Conservation (phyloP, 2,888 invertebrate genomes). For the Meganola albula region DNA sequence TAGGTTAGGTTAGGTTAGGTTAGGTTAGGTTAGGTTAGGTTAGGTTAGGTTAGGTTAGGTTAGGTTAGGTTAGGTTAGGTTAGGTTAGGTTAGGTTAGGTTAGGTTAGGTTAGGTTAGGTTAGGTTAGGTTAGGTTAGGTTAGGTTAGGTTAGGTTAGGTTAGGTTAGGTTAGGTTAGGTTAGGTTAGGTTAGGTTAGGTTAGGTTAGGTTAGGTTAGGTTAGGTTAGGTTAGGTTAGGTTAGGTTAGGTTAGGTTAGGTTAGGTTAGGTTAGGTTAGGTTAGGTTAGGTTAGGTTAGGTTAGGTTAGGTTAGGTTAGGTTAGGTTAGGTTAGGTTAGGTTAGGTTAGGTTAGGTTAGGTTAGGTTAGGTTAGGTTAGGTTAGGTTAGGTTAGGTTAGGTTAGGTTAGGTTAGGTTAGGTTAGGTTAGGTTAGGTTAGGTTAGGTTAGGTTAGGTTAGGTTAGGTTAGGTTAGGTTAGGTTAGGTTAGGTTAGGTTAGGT, state of each 20-base stretch:
- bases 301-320: conserved; percentile 15
- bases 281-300: conserved; percentile 16
- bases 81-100: conserved; percentile 24
- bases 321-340: conserved; percentile 9
- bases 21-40: conserved; percentile 19
- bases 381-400: conserved; percentile 23
- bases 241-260: conserved; percentile 19
- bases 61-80: conserved; percentile 19
- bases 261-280: conserved; percentile 12
- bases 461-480: conserved; percentile 21
- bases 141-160: conserved; percentile 21
- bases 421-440: conserved; percentile 22
- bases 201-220: conserved; percentile 22
- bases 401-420: conserved; percentile 23
- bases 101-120: conserved; percentile 21
- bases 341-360: conserved; percentile 20
- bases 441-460: conserved; percentile 22
- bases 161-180: conserved; percentile 20
- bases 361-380: conserved; percentile 22
- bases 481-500: conserved; percentile 13
- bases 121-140: conserved; percentile 17
- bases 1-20: conserved; percentile 22
- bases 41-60: conserved; percentile 17
- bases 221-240: conserved; percentile 20
- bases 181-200: conserved; percentile 20